These are phyloP conservation scores for Petrocephalus sullivani DNA, from an alignment of 2,797 vertebrate species.

Conservation along the genomic window DNA sequence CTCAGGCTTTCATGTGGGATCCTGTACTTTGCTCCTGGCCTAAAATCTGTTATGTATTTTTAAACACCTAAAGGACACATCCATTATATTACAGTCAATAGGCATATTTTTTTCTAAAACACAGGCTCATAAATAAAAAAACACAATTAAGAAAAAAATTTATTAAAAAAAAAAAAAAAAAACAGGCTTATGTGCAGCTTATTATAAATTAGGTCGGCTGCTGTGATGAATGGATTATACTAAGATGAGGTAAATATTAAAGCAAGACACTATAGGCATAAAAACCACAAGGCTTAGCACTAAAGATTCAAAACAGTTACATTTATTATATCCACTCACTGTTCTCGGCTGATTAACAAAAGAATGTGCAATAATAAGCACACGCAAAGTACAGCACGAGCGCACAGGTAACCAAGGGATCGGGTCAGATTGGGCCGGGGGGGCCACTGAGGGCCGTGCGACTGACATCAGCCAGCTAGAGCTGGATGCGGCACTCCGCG, in stretches of 20 bases:
- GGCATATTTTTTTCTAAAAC: not conserved
- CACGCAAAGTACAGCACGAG: too few relatives aligned
- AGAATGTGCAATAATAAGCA: not conserved
- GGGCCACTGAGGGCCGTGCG: constrained; percentile 48
- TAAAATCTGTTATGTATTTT: constrained; percentile 20
- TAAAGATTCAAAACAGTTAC: not conserved
- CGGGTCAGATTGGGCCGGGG: constrained; percentile 44
- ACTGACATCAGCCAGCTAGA: constrained; percentile 37
- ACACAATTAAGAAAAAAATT: not conserved
- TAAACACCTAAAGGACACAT: not conserved
- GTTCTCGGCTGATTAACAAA: not conserved
- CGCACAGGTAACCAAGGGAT: not conserved
- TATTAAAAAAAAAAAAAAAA: not conserved
- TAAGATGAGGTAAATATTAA: not conserved
- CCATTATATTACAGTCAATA: not conserved
- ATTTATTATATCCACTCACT: not conserved
- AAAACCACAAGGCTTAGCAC: not conserved
- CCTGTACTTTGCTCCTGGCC: constrained; percentile 18
- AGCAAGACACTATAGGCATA: not conserved
- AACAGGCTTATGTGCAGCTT: too few relatives aligned
- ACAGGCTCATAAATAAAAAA: not conserved
- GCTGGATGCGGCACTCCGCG: not conserved
- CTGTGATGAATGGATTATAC: not conserved
- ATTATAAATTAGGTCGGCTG: not conserved
- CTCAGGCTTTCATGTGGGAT: constrained; percentile 49